Percentiles rank a stretch among this genome's conserved stretches.
Evolutionary conservation across 1,140 invertebrate genomes (phyloP).

Genomic region (Antheraea pernyi): DNA sequence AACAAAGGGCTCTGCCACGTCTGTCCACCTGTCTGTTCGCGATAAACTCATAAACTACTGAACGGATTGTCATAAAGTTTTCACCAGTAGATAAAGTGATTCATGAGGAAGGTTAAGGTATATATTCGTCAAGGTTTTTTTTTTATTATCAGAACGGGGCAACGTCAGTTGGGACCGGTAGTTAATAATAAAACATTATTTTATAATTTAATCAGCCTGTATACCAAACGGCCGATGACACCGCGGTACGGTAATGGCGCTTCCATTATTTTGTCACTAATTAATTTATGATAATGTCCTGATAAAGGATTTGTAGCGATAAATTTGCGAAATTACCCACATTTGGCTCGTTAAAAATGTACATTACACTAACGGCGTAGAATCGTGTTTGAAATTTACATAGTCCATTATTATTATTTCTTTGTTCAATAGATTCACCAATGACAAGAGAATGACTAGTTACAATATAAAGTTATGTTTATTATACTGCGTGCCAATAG

Average conservation of each 20-base stretch:
- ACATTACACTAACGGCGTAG: background rate
- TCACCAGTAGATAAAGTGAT: too few species aligned
- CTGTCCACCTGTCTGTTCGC: too few species aligned
- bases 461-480: too few species aligned
- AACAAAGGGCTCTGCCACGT: too few species aligned
- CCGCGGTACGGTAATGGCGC: slow-evolving; percentile 31
- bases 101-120: too few species aligned
- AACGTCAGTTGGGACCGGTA: too few species aligned
- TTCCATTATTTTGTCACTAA: slow-evolving; percentile 42
- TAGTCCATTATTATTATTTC: background rate
- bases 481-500: too few species aligned
- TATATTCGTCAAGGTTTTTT: too few species aligned
- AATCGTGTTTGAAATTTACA: background rate
- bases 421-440: background rate
- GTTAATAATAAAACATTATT: background rate
- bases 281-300: slow-evolving; percentile 51
- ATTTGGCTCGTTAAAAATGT: slow-evolving; percentile 2
- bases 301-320: slow-evolving; percentile 29
- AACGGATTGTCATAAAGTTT: too few species aligned
- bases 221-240: slow-evolving; percentile 21
- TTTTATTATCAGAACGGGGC: too few species aligned
- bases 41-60: too few species aligned
- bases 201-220: slow-evolving; percentile 22
- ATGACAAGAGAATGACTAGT: too few species aligned
- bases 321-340: slow-evolving; percentile 21